Conservation (phyloP, 2,888 invertebrate species). For the Artemia sinica region DNA sequence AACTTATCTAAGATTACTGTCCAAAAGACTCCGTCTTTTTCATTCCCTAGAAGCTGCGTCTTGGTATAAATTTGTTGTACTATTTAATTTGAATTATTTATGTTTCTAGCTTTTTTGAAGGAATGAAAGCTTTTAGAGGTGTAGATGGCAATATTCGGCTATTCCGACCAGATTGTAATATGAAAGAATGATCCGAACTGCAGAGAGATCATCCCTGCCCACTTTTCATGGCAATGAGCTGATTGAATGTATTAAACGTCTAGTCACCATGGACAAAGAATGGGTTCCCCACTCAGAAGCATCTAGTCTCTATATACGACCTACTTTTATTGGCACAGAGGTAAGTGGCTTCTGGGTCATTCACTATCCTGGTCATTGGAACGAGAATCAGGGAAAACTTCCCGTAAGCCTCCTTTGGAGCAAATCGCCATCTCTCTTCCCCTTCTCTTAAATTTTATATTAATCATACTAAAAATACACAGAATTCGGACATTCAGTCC, state of each 20-base stretch:
- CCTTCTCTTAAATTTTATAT: too few species aligned
- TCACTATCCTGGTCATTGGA: background rate
- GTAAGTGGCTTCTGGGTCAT: conserved; percentile 57
- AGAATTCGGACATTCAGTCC: too few species aligned
- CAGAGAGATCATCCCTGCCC: conserved; percentile 66
- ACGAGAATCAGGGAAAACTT: background rate
- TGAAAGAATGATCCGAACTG: conserved; percentile 80
- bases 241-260: conserved; percentile 59
- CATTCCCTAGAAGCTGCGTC: too few species aligned
- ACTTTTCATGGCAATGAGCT: conserved; percentile 71
- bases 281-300: conserved; percentile 88
- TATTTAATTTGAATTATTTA: too few species aligned
- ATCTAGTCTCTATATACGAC: conserved; percentile 84
- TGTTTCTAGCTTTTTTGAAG: conserved; percentile 75
- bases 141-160: conserved; percentile 75
- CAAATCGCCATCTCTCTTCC: too few species aligned
- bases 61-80: too few species aligned
- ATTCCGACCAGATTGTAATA: conserved; percentile 87
- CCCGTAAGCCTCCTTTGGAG: background rate
- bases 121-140: conserved; percentile 90
- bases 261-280: conserved; percentile 80
- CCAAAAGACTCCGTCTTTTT: too few species aligned
- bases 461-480: too few species aligned
- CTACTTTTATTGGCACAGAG: conserved; percentile 90
- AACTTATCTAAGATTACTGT: too few species aligned